A percentile compares a stretch with the other conserved stretches of the same genome.
Evolutionary conservation across 2,888 invertebrate species (phyloP).

Genomic region (Anthrax anthrax): DNA sequence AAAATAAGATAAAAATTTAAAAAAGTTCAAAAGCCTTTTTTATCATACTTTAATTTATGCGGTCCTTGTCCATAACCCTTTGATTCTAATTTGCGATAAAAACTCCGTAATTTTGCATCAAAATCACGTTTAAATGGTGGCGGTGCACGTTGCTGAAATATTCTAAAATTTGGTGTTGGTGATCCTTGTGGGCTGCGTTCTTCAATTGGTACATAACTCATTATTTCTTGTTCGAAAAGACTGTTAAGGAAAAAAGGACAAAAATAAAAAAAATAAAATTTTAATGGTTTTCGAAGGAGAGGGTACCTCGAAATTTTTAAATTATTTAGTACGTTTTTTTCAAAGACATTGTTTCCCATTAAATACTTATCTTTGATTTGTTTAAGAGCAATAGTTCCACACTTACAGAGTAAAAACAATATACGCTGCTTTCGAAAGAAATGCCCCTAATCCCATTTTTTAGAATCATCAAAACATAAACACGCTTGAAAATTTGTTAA

Average conservation of each 20-base stretch:
- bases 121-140: constrained; percentile 88
- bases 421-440: constrained; percentile 50
- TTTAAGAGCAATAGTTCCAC: too few species aligned
- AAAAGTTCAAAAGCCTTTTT: not conserved
- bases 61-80: constrained; percentile 97
- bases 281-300: too few species aligned
- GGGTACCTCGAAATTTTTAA: too few species aligned
- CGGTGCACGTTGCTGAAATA: constrained; percentile 65
- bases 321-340: too few species aligned
- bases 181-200: constrained; percentile 46
- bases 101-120: constrained; percentile 86
- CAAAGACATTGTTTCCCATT: too few species aligned
- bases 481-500: too few species aligned
- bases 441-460: constrained; percentile 41
- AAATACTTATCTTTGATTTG: too few species aligned
- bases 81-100: constrained; percentile 87
- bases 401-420: constrained; percentile 73
- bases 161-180: constrained; percentile 58
- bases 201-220: constrained; percentile 81
- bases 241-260: constrained; percentile 36
- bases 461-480: too few species aligned
- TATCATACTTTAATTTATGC: constrained; percentile 77
- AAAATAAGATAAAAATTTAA: not conserved
- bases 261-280: not conserved
- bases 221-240: constrained; percentile 95